These are phyloP conservation scores for Bombylius major DNA, from an alignment of 2,888 invertebrate species.

Conservation along the genomic window DNA sequence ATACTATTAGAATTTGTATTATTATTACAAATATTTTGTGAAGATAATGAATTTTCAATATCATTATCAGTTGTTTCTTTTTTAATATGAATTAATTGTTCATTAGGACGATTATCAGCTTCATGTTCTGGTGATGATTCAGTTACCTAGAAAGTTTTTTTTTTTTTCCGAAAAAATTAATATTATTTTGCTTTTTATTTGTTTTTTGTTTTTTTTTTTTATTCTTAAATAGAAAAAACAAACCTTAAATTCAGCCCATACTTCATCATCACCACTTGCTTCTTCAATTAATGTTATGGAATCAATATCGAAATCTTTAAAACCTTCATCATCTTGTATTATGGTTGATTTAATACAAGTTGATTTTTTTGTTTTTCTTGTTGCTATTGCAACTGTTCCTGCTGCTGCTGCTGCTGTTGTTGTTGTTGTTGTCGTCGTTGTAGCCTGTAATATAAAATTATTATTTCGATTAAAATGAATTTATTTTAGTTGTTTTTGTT, in stretches of 20 bases:
- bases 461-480: not conserved
- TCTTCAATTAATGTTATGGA: slow-evolving; percentile 5
- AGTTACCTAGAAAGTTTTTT: not conserved
- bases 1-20: no score
- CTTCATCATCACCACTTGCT: slow-evolving; percentile 7
- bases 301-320: not conserved
- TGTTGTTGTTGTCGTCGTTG: no score
- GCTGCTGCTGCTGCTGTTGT: no score
- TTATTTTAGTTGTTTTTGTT: no score
- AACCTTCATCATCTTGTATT: not conserved
- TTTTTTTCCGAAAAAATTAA: not conserved
- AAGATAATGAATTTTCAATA: not conserved
- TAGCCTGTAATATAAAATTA: not conserved
- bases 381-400: not conserved
- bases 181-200: no score
- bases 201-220: no score
- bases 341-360: not conserved
- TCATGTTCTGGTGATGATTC: slow-evolving; percentile 7
- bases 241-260: slow-evolving; percentile 12
- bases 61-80: not conserved
- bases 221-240: not conserved
- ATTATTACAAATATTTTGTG: no score
- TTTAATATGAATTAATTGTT: not conserved
- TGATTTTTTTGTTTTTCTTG: not conserved
- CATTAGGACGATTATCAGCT: not conserved